Conservation (phyloP, 2,113 vertebrate species). For the Taxidea taxus region DNA sequence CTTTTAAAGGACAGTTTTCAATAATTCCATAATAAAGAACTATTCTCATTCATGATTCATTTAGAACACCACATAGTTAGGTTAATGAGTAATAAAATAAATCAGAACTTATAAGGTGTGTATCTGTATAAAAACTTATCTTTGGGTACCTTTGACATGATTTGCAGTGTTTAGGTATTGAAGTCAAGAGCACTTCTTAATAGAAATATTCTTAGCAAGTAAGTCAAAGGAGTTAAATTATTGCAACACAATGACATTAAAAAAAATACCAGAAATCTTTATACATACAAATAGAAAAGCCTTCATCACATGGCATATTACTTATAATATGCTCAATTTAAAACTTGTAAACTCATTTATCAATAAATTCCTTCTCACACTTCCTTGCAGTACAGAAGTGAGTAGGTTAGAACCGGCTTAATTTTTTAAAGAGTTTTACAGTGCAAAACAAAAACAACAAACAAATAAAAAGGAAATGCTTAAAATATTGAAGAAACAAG, state of each 20-base stretch:
- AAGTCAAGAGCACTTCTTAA: conserved; percentile 67
- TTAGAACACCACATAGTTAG: conserved; percentile 45
- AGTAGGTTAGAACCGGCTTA: conserved; percentile 46
- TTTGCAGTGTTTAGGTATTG: conserved; percentile 24
- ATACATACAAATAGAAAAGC: conserved; percentile 43
- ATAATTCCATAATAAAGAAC: conserved; percentile 16
- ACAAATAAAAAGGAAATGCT: neutral
- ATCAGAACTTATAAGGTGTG: neutral
- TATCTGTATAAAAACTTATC: conserved; percentile 50
- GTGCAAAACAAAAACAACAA: conserved; percentile 34
- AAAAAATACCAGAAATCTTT: neutral
- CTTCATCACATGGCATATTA: conserved; percentile 20
- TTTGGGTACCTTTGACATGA: conserved; percentile 52
- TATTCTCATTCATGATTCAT: conserved; percentile 36
- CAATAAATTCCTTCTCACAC: conserved; percentile 56
- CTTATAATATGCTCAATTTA: conserved; percentile 49
- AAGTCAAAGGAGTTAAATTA: conserved; percentile 38
- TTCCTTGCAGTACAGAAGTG: conserved; percentile 17
- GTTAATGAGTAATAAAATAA: conserved; percentile 47
- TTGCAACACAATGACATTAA: conserved; percentile 22
- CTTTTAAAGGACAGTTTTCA: conserved; percentile 32
- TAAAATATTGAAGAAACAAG: conserved; percentile 37
- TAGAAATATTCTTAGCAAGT: conserved; percentile 11
- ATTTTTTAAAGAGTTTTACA: conserved; percentile 43
- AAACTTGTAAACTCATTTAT: conserved; percentile 59